These are phyloP conservation scores for Drosophila mayri DNA, from an alignment of 1,140 invertebrate species.

Conservation along the genomic window DNA sequence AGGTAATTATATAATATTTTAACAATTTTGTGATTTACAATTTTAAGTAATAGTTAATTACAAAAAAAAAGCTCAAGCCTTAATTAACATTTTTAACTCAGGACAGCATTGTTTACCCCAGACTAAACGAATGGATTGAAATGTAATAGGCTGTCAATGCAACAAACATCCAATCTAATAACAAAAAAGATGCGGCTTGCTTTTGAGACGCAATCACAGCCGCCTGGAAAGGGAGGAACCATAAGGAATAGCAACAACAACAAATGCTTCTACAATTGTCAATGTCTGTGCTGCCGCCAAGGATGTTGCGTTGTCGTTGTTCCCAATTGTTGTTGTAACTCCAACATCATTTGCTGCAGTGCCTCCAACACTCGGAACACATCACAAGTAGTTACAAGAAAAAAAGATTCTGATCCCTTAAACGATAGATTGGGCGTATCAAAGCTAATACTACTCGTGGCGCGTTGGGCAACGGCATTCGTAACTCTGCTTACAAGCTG, in stretches of 20 bases:
- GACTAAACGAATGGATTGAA: slow-evolving; percentile 1
- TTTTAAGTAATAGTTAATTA: not conserved
- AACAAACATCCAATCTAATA: not conserved
- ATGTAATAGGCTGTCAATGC: not conserved
- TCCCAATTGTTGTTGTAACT: slow-evolving; percentile 58
- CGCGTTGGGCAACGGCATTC: slow-evolving; percentile 42
- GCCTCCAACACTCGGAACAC: slow-evolving; percentile 6
- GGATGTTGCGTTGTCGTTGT: slow-evolving; percentile 61
- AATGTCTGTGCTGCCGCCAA: slow-evolving; percentile 66
- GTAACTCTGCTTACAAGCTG: slow-evolving; percentile 48
- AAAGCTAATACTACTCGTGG: slow-evolving; percentile 37
- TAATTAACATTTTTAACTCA: not conserved
- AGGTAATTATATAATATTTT: not conserved
- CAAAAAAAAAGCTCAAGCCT: not conserved
- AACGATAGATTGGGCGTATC: slow-evolving; percentile 9
- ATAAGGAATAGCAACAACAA: slow-evolving; percentile 6
- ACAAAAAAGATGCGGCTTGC: slow-evolving; percentile 40
- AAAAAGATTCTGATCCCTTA: slow-evolving; percentile 3
- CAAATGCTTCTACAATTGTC: slow-evolving; percentile 66
- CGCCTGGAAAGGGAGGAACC: slow-evolving; percentile 1
- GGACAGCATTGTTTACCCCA: no score
- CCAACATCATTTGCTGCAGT: slow-evolving; percentile 30
- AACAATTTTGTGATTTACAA: not conserved
- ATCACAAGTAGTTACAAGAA: slow-evolving; percentile 6
- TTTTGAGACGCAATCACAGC: slow-evolving; percentile 12